Base-by-base conservation (phyloP, 1,140 invertebrate genomes). In the Drosophila orena region DNA sequence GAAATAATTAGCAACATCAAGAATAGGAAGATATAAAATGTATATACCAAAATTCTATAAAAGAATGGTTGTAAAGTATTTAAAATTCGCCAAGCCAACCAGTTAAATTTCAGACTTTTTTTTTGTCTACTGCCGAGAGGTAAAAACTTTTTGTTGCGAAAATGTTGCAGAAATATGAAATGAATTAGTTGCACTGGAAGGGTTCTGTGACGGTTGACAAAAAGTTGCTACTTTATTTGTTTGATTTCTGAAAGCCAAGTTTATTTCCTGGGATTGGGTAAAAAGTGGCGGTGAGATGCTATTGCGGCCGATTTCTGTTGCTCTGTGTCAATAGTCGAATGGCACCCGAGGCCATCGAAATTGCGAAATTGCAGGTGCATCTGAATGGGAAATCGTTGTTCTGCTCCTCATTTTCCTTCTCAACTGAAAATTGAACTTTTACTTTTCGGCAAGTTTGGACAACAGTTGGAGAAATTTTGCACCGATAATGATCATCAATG, bases 101-200 rank as follows among this genome's bases (percentile, higher is more conserved):
- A 42, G 35, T 40, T 17, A 15, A 15, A 44, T 22, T 53, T 17
- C 20, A 5, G 8, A n/a, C 0, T 1, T 46, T 54, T 65, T 17
- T 17, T 70, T 56, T 44, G 17, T 75, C 40, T 72, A 10, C 20
- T 35, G 40, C 46, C 14, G 30, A 34, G 14, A 27, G 62, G 49
- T 50, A 50, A 11, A 88, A 88, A 79, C 46, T 58, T 88, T 61
- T 42, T 55, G 30, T 57, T 60, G 53, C 38, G 24, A 78, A 85
- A 86, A 78, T 84, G 81, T 88, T 88, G 75, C 83, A 79, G 38
- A 86, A 86, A 86, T 86, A 88, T 88, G 83, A 86, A 88, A 86
- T 88, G 83, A 86, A 86, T 86, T 86, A 86, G 78, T 80, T 58
- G 66, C 62, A 43, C 62, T 77, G 81, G 81, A 27, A 20, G 30